phyloP scores from a whole-genome alignment of 2,797 vertebrate genomes.

The Margarornis squamiger region DNA sequence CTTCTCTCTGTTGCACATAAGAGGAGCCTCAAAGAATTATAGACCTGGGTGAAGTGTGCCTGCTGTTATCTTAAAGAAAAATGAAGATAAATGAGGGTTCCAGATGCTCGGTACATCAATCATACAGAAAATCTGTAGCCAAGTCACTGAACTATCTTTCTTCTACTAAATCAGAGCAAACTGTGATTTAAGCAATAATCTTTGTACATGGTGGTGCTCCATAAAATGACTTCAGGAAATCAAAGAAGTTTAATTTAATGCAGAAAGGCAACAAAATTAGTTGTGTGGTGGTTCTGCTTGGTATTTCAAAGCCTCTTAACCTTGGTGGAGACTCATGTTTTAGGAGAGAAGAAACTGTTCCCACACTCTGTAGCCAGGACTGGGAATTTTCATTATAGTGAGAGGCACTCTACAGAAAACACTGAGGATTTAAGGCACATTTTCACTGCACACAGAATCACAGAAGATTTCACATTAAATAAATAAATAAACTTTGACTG shows the following conservation, averaged over 20 bases:
- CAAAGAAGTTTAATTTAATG: not conserved
- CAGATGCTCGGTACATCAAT: not conserved
- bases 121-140: not conserved
- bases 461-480: not conserved
- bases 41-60: not conserved
- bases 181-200: not conserved
- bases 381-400: not conserved
- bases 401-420: not conserved
- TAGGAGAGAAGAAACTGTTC: not conserved
- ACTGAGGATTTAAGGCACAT: not conserved
- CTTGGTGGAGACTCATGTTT: not conserved
- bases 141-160: not conserved
- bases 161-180: not conserved
- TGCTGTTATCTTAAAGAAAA: not conserved
- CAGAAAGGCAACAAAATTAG: not conserved
- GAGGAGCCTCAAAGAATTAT: not conserved
- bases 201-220: not conserved
- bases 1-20: not conserved
- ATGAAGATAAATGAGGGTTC: not conserved
- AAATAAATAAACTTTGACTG: not conserved
- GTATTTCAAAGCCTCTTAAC: not conserved
- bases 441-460: not conserved
- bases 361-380: accelerated
- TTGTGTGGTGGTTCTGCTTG: not conserved
- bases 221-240: not conserved